Conservation (phyloP, 2,888 invertebrate genomes). For the Caenorhabditis auriculariae region DNA sequence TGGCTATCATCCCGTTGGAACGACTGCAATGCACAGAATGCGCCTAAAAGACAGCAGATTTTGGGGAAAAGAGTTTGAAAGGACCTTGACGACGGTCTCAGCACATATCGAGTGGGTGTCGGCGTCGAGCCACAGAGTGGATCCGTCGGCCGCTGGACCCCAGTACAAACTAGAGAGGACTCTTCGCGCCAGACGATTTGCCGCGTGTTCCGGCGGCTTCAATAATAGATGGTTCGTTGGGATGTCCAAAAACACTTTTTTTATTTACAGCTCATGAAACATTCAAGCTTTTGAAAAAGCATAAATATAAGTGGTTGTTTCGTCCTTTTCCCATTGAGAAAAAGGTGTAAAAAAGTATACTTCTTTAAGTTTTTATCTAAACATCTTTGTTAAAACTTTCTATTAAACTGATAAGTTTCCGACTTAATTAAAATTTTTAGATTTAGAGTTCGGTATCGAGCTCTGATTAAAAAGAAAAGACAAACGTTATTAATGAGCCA, state of each 20-base stretch:
- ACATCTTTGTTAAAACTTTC: too few relatives aligned
- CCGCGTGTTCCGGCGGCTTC: slow-evolving; percentile 48
- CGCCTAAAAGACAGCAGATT: slow-evolving; percentile 21
- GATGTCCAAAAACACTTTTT: background rate
- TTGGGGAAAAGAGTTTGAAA: background rate
- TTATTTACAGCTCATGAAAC: too few relatives aligned
- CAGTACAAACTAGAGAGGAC: slow-evolving; percentile 47
- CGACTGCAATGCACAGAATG: slow-evolving; percentile 57
- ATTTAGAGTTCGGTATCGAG: too few relatives aligned
- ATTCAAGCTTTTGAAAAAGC: too few relatives aligned
- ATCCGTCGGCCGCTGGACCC: slow-evolving; percentile 37
- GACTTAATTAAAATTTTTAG: too few relatives aligned
- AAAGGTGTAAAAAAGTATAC: too few relatives aligned
- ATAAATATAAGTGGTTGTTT: too few relatives aligned
- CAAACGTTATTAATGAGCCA: slow-evolving; percentile 52
- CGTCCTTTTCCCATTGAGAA: too few relatives aligned
- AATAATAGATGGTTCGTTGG: background rate
- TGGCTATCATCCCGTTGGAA: slow-evolving; percentile 56
- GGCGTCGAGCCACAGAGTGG: slow-evolving; percentile 48
- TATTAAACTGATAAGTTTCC: too few relatives aligned
- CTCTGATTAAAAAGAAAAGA: background rate
- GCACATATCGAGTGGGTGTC: slow-evolving; percentile 53
- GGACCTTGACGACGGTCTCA: slow-evolving; percentile 53
- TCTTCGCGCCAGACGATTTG: slow-evolving; percentile 51
- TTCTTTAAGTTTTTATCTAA: too few relatives aligned